Base-by-base conservation (phyloP, 1,140 invertebrate species). In the Dreissena polymorpha region DNA sequence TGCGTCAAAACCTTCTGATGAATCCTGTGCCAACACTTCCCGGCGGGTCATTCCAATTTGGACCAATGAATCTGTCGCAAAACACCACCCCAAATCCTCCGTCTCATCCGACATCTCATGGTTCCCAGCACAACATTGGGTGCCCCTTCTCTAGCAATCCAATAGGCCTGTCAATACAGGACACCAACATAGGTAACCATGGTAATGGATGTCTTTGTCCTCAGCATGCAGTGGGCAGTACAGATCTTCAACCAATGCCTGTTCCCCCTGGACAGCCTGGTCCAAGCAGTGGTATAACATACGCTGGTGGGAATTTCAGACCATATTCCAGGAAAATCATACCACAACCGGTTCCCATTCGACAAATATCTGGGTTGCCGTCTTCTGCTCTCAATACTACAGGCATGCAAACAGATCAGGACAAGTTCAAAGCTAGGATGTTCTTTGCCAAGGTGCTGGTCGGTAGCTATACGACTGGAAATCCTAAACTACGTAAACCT, bases 361-460 rank as follows among this genome's bases (percentile, higher is more conserved):
- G 63, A n/a, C 57, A 67, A 18, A 73, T 72, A 51, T 69, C 57
- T 18, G 74, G 71, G 21, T 18, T 67, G 1, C 21, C 50, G 13
- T 72, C 60, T 29, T 53, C 57, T 14, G 53, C 65, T 39, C 55
- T 67, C 23, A 39, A 2, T 39, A 51, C 71, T 16, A 73, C 39
- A 7, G 70, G 68, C 64, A 74, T 79, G 16, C 50, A 80, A 51
- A 25, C 5, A 14, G 21, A 29, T 21, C 18, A 70, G 14, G 72
- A 65, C 10, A 50, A 18, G 25, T 76, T 63, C 39, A 81, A 50
- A 27, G 86, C 85, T 57, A 55, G 49, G 27, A 75, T 88, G 78
- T 88, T 88, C 76, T 60, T 88, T n/a, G 87, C 87, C 8, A 65
- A 84, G 16, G 85, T 86, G 0, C 79, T 88, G n/a, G 85, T 88